Conservation (phyloP, 2,113 vertebrate species). For the Pelecanus crispus region DNA sequence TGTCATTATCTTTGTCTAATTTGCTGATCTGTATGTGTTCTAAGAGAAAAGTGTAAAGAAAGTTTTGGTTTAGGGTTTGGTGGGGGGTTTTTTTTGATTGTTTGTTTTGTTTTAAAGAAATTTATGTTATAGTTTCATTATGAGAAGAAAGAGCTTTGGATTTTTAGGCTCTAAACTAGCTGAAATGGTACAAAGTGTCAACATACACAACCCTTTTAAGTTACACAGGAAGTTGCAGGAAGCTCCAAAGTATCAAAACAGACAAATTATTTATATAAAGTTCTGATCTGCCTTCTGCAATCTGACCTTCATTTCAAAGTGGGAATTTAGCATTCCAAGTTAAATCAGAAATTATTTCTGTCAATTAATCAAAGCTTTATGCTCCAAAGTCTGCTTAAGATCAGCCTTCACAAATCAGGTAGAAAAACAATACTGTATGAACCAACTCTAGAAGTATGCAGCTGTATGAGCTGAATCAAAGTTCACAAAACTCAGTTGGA, state of each 20-base stretch:
- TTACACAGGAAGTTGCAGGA: neutral
- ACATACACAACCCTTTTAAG: neutral
- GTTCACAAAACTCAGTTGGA: neutral
- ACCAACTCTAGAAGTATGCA: neutral
- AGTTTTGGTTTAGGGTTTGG: too few species aligned
- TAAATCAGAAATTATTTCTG: neutral
- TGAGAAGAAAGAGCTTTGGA: neutral
- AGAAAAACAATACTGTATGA: neutral
- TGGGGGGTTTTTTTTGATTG: too few species aligned
- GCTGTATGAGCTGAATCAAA: neutral
- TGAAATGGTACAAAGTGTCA: neutral
- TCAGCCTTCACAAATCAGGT: neutral
- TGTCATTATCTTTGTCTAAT: too few species aligned
- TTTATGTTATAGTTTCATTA: too few species aligned
- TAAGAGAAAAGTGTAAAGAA: too few species aligned
- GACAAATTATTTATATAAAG: neutral
- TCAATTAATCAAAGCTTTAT: neutral
- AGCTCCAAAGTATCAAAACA: neutral
- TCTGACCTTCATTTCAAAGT: neutral
- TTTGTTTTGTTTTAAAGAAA: too few species aligned
- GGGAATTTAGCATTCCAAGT: neutral
- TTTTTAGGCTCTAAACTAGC: neutral
- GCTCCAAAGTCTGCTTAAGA: neutral
- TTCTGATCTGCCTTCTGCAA: neutral
- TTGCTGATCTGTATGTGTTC: too few species aligned